A percentile compares a stretch with the other conserved stretches of the same genome.
phyloP scores from a whole-genome alignment of 1,140 invertebrate genomes.

The Bombus vancouverensis region DNA sequence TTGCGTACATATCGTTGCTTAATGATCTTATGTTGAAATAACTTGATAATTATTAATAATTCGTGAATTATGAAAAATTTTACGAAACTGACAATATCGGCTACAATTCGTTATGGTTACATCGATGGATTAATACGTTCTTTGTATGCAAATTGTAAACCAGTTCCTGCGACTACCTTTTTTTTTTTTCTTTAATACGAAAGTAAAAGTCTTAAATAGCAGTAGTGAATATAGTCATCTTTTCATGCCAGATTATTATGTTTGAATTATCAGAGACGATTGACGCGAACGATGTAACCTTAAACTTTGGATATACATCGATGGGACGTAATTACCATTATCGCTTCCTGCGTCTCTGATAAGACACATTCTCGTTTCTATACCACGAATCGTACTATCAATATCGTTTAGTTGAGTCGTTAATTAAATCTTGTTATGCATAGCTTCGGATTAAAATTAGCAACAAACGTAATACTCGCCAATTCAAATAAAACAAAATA shows the following conservation, averaged over 20 bases:
- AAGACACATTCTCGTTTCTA: neutral
- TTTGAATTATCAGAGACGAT: constrained; percentile 4
- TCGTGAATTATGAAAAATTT: neutral
- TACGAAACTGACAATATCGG: neutral
- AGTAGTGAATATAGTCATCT: neutral
- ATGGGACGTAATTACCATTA: constrained; percentile 19
- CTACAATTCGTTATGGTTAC: neutral
- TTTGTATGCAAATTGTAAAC: neutral
- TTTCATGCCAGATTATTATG: neutral
- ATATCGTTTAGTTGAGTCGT: constrained; percentile 4
- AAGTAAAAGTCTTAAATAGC: constrained; percentile 2
- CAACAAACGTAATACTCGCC: neutral
- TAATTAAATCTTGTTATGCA: constrained; percentile 20
- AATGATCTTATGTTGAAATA: no score
- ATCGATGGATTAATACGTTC: neutral
- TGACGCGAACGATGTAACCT: constrained; percentile 5
- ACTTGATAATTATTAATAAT: no score
- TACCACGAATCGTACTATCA: neutral
- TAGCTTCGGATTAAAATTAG: neutral
- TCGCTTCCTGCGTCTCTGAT: constrained; percentile 10
- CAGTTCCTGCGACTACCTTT: neutral
- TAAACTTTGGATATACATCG: neutral
- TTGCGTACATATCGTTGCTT: no score
- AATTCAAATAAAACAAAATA: neutral
- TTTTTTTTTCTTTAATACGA: neutral